Base-by-base conservation (phyloP, 2,888 invertebrate species). In the Gnatocerus cornutus region DNA sequence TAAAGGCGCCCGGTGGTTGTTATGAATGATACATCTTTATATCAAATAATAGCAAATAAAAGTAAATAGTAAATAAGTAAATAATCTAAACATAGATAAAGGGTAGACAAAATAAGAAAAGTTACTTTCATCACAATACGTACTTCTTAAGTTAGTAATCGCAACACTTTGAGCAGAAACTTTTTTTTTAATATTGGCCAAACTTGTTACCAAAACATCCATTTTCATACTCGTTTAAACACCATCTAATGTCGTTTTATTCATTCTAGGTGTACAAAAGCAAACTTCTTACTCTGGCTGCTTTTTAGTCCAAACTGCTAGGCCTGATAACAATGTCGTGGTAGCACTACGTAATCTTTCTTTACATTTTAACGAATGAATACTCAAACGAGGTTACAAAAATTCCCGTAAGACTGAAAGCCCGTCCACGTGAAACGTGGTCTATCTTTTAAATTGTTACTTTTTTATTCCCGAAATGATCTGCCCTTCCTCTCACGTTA, bases 401-500 rank as follows among this genome's bases (percentile, higher is more conserved):
- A 50, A 50, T 30, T 30, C 4, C 33, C 10, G 12, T 43, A 71
- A 75, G 75, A 74, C 75, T 76, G 76, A 76, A 46, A 58, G 52
- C 50, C 63, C 68, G 66, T 72, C 71, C 71, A 71, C 70, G 70
- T 55, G 30, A 33, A 13, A 43, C 65, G 72, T 68, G 63, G 62
- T 62, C 61, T 70, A 66, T 53, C 43, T 67, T 69, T 58, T 48
- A 46, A 7, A 45, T 39, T 43, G 56, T 50, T 46, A 50, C 21
- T 21, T 21, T 21, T 21, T 3, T 4, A 21, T 4, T 30, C 9
- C 59, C 29, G 61, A 86, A 81, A 91, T 92, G 91, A 88, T 92
- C 86, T 91, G 91, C 80, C 92, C 92, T 66, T 89, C 92, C 68
- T 91, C 92, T 5, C 90, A 91, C 85, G 89, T 91, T 45, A 92